Evolutionary conservation across 1,140 invertebrate genomes (phyloP), one percentile per base, ranked within the genome.

Genomic region (Listronotus bonariensis): DNA sequence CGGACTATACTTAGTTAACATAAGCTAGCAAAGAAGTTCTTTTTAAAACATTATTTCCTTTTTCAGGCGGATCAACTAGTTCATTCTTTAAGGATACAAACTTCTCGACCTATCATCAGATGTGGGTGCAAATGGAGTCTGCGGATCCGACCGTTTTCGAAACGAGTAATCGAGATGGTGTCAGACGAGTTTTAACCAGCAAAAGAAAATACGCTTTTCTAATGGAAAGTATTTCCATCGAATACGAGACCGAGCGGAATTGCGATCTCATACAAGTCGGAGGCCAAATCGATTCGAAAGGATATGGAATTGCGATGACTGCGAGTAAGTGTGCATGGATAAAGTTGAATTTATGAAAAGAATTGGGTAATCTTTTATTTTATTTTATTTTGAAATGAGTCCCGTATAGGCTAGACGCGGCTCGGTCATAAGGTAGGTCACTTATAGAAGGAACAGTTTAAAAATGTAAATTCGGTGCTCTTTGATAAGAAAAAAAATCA

Each of bases 151-250:
- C 85, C 0, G 93, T 96, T 0, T 96, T 95, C 69, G 89, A 91
- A 0, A 83, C 85, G 20, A 86, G 79, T 17, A 95, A 94, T 67
- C 82, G 87, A 9, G 92, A 95, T 76, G 96, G 96, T 3, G 89
- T 95, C 0, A 86, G 92, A 10, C 82, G 91, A 11, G 95, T 97
- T 0, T 72, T 84, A 6, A 86, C 87, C 63, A 86, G 86, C 0
- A 87, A 90, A 72, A 78, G 83, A 32, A 71, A 74, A 6, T 95
- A 92, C 74, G 92, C 92, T 3, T 95, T 90, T 76, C 80, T 94
- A 5, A 94, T 95, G 92, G 92, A 95, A 78, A 92, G 90, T 0
- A 87, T 90, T 0, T 85, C 87, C 15, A 86, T 95, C 65, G 90
- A 92, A 65, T 95, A 92, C 75, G 86, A 89, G 66, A 82, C 87